Evolutionary conservation across 2,113 vertebrate genomes (phyloP), one percentile per base, ranked within the genome.

Genomic region (Columba janthina): DNA sequence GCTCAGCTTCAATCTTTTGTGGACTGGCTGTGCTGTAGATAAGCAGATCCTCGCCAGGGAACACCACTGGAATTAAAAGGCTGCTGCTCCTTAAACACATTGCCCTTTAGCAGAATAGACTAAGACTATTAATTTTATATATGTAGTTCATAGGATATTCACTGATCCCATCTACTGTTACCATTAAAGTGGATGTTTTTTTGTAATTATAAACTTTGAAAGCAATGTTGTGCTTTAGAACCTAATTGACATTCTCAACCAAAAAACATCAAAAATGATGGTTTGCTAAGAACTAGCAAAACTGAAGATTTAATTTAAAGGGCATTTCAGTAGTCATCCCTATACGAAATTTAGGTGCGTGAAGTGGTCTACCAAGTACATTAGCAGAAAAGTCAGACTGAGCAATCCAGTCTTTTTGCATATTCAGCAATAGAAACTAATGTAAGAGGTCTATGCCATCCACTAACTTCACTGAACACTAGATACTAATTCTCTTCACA

Each of bases 41-140:
- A 94, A 93, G 81, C 66, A 94, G 73, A 85, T 76, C n/a, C 51
- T 60, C 48, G 92, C 53, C 31, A 92, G 73, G 29, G 65, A 94
- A 82, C 46, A 76, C 15, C 10, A 77, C 0, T 60, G 66, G 46
- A 93, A 96, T 93, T 50, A 76, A 93, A 96, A 78, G 54, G 50
- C 58, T 82, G 10, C 15, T 70, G 74, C 15, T 78, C 34, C 60
- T 88, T 93, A 1, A 2, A 81, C 67, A 74, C 21, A 42, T 58
- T 85, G 10, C 66, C 36, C 50, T 56, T 73, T 24, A 86, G 38
- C 60, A 83, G 50, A 65, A 72, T 83, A 86, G 94, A 83, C 50
- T 26, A 67, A 48, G 16, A 76, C n/a, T 69, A n/a, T 50, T 78
- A 26, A 9, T 38, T 74, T 54, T 93, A 28, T 48, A 12, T 25